Base-by-base conservation (phyloP, 2,797 vertebrate genomes). In the Xenops minutus region DNA sequence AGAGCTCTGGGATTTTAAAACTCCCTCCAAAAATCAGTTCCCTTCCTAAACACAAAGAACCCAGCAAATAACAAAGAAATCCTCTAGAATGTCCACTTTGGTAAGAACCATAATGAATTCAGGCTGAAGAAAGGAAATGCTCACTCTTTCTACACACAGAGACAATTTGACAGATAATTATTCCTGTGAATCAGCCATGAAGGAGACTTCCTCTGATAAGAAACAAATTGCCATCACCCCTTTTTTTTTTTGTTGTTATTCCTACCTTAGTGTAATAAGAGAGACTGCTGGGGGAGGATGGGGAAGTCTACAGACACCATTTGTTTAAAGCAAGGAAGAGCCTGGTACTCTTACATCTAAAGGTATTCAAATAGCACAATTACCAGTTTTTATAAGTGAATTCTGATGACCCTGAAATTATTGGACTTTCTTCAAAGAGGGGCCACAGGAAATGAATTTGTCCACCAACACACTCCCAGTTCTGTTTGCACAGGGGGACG, bases 191-290 rank as follows among this genome's bases (percentile, higher is more conserved):
- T 93, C 85, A 93, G 67, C 81, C 62, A 79, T 75, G 67, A 94
- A 88, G 77, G 78, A 92, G 77, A 84, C 62, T 92, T 95, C 69
- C 54, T 93, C 82, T 88, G 82, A 75, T 85, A 88, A 93, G 86
- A 92, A 93, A 66, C 32, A 81, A 91, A 86, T 85, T 82, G 51
- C 48, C 55, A 77, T 89, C 36, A 52, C 48, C 37, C 15, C 5
- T 52, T 52, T 78, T 72, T 78, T 72, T 52, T 55, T 74, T 58
- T 41, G 54, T 55, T 88, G 66, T 78, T 92, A 18, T 63, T 87
- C 41, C 71, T 86, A 94, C 55, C 86, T 59, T 27, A 67, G 36
- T 43, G 54, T 89, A 64, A 55, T 61, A 63, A 79, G 20, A 66
- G 43, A 91, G 67, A 23, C 16, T 78, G 32, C 22, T 80, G 44